Evolutionary conservation across 2,888 invertebrate species (phyloP), one percentile per base, ranked within the genome.

Genomic region (Euplagia quadripunctaria): DNA sequence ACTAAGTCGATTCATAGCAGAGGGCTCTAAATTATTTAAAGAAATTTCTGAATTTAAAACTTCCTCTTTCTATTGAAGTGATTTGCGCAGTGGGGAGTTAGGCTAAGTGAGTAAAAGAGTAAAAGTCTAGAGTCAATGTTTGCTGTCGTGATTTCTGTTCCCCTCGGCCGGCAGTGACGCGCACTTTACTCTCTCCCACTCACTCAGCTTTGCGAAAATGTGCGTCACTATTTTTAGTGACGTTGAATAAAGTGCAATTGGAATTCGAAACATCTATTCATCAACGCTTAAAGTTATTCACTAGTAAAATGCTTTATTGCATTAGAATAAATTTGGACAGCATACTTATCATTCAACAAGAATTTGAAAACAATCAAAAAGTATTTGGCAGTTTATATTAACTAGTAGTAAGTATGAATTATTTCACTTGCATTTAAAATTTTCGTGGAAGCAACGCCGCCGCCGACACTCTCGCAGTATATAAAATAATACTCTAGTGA

Each of bases 81-180:
- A 95, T 94, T 94, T 90, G 92, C 87, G 88, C 89, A 89, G 89
- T 82, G 84, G 87, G 87, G 91, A 93, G 93, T 94, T 92, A 91
- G 91, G 86, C 90, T 94, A 94, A 95, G 94, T 94, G 94, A 94
- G 94, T 94, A 92, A 94, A 94, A 94, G 92, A 94, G 92, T 92
- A 94, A 95, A 95, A 94, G 92, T 93, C 90, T 90, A 93, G 91
- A 94, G 96, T 95, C 95, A 95, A 95, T 95, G 94, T 96, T 95
- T 94, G 95, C 95, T 82, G 90, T 90, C 94, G 93, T 95, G 95
- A 96, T 95, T 95, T 94, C 90, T 87, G 89, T 89, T 89, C 90
- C 91, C 89, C 89, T 89, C 89, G 89, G 83, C 87, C 87, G 89
- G 79, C 90, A 82, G 91, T 92, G 93, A 92, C 92, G 92, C 86